phyloP scores from a whole-genome alignment of 2,797 vertebrate genomes.

The Catamblyrhynchus diadema region DNA sequence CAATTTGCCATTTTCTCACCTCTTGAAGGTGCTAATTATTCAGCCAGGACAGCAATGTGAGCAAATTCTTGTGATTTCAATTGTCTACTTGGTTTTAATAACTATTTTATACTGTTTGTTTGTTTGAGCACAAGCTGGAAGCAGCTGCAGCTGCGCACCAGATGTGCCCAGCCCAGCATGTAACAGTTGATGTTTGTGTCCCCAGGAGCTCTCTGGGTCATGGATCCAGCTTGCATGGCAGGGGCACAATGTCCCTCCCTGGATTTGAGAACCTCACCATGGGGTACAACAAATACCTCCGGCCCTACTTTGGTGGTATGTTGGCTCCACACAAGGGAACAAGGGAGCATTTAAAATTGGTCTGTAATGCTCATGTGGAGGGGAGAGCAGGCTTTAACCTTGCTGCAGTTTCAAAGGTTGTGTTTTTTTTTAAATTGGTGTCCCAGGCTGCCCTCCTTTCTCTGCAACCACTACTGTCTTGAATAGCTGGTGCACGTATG shows the following conservation, averaged over 20 bases:
- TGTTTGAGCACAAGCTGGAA: background rate
- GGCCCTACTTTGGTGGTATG: constrained; percentile 89
- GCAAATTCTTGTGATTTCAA: background rate
- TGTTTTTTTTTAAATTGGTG: background rate
- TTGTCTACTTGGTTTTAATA: background rate
- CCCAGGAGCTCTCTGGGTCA: constrained; percentile 53
- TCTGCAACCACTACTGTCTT: background rate
- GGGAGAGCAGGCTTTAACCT: background rate
- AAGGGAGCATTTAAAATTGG: background rate
- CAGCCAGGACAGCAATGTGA: background rate
- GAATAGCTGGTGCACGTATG: fast-evolving
- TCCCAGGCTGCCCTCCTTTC: background rate
- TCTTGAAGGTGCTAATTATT: background rate
- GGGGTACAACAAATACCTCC: constrained; percentile 90
- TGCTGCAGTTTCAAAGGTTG: background rate
- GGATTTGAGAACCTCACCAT: constrained; percentile 88
- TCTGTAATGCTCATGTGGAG: background rate
- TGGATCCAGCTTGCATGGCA: background rate
- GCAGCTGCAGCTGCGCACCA: background rate
- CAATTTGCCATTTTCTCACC: background rate
- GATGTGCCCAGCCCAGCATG: background rate
- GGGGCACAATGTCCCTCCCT: constrained; percentile 59
- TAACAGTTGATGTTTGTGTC: background rate
- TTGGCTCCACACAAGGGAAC: background rate
- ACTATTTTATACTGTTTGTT: background rate